Evolutionary conservation across 2,113 vertebrate genomes (phyloP).

Genomic region (Puffinus mauretanicus): DNA sequence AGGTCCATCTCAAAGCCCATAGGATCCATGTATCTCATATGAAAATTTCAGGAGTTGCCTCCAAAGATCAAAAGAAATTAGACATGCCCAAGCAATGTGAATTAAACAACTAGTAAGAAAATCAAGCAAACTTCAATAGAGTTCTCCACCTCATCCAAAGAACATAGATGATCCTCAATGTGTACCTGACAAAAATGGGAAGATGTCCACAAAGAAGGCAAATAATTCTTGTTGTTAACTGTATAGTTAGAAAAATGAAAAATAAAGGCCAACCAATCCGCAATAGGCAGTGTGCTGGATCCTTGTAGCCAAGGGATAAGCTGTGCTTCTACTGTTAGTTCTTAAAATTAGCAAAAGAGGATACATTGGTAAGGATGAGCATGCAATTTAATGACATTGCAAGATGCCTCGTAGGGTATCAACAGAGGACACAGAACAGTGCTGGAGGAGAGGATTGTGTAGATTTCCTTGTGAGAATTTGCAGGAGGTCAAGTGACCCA

Average conservation of each 20-base stretch:
- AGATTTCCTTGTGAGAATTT: neutral
- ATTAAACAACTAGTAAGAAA: neutral
- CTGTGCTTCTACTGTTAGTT: neutral
- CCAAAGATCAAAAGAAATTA: neutral
- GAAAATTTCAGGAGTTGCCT: neutral
- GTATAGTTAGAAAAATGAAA: neutral
- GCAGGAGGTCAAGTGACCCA: neutral
- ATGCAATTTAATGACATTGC: neutral
- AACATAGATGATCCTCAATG: rapidly evolving
- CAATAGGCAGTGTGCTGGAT: neutral
- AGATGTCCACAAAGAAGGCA: too few relatives aligned
- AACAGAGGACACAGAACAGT: neutral
- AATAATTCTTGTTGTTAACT: neutral
- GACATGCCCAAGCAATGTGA: neutral
- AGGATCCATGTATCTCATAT: rapidly evolving
- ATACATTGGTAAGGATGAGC: neutral
- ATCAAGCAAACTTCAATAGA: neutral
- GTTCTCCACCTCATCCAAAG: neutral
- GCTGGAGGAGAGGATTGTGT: neutral
- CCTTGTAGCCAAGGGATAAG: neutral
- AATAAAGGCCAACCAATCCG: neutral
- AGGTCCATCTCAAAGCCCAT: neutral
- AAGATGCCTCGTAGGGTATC: neutral
- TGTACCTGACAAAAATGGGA: neutral
- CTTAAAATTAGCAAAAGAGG: neutral